These are phyloP conservation scores for Enteromius viviparus DNA, from an alignment of 2,797 vertebrate genomes.

Conservation along the genomic window DNA sequence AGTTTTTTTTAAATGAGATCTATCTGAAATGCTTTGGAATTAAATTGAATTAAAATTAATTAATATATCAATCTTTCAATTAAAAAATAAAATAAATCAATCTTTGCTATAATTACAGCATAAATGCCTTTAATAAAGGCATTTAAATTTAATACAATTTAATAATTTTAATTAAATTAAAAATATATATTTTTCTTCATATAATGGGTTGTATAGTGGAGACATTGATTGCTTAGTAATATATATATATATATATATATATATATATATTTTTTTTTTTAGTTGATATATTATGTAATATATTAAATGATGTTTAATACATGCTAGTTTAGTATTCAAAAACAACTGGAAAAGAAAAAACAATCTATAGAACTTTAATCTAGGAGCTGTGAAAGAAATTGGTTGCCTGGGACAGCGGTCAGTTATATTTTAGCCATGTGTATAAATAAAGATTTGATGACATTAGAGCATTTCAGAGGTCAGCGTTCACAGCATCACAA, in stretches of 20 bases:
- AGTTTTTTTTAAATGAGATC: not conserved
- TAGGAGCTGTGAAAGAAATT: not conserved
- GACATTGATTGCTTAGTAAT: not conserved
- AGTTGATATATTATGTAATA: not conserved
- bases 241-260: not conserved
- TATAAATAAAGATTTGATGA: not conserved
- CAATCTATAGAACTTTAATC: not conserved
- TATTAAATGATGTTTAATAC: not conserved
- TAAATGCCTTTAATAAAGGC: too few relatives aligned
- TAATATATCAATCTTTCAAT: not conserved
- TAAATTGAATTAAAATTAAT: not conserved
- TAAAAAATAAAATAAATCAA: not conserved
- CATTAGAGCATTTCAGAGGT: not conserved
- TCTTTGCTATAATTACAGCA: not conserved
- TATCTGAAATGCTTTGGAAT: not conserved
- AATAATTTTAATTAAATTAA: too few relatives aligned
- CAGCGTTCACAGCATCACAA: not conserved
- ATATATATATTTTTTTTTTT: not conserved
- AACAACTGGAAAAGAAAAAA: not conserved
- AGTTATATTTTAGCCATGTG: not conserved
- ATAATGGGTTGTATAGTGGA: not conserved
- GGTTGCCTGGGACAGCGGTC: not conserved
- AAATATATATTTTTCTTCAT: not conserved
- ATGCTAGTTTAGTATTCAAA: not conserved
- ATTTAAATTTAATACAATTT: too few relatives aligned